Evolutionary conservation across 2,888 invertebrate genomes (phyloP), one percentile per base, ranked within the genome.

Genomic region (Eubasilissa splendida): DNA sequence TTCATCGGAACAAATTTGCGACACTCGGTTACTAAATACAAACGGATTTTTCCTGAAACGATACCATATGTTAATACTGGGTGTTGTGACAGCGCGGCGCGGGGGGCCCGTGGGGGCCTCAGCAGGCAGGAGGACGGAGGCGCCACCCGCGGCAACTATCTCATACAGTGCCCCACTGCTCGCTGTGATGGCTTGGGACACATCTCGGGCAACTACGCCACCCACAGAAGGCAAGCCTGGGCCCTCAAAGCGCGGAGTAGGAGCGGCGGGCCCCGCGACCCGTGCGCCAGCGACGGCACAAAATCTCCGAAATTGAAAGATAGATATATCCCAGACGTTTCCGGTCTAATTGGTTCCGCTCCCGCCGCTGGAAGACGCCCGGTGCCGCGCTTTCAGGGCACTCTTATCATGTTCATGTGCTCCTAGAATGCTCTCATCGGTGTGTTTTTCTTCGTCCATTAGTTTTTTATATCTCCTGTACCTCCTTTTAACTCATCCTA

Each of bases 161-260:
- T 94, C 88, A 92, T 95, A 88, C 94, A 95, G 90, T 96, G 96
- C 88, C 96, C 95, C 84, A 95, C 95, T 85, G 91, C 91, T 87
- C 91, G 91, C 91, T 96, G 96, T 92, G 96, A 96, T 91, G 96
- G 96, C 86, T 93, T 95, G 90, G 96, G 96, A 87, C 96, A 96
- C 92, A 92, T 96, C 88, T 96, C 96, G 86, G 96, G 96, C 87
- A 96, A 95, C 93, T 96, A 96, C 93, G 94, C 95, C 86, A 95
- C 96, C 85, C 96, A 96, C 90, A 94, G 96, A 91, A 96, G 94
- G 94, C 94, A 94, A 93, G 93, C 91, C 88, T 87, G 84, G 76
- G 58, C 73, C 63, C 75, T 77, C 75, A 74, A 71, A 80, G 78
- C 68, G 78, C 76, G 76, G 56, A 71, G 53, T 22, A 11, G 58